These are phyloP conservation scores for Montipora foliosa DNA, from an alignment of 64 coral and sea anemone species.

Conservation along the genomic window DNA sequence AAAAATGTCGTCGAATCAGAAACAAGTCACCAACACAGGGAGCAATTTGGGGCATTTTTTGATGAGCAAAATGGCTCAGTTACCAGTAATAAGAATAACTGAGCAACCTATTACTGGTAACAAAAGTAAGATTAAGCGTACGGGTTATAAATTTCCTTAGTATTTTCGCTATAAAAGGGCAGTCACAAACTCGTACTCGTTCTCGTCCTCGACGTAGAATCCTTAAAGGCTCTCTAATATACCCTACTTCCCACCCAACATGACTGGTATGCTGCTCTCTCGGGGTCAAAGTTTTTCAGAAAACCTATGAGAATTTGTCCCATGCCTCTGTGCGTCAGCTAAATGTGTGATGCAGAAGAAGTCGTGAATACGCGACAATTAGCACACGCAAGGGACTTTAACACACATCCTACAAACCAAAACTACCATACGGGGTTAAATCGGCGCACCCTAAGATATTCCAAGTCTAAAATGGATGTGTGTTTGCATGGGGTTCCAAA, in stretches of 20 bases:
- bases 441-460: conserved; percentile 52
- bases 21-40: too few species aligned
- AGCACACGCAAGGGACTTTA: conserved; percentile 52
- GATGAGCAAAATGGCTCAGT: too few species aligned
- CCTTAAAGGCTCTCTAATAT: conserved; percentile 7
- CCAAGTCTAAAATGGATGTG: conserved; percentile 67
- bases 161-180: too few species aligned
- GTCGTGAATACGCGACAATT: conserved; percentile 33
- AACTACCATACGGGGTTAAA: conserved; percentile 65
- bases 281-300: conserved; percentile 53
- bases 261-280: conserved; percentile 51
- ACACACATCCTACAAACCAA: conserved; percentile 40
- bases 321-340: conserved; percentile 61
- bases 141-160: too few species aligned
- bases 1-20: too few species aligned
- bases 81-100: too few species aligned
- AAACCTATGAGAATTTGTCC: conserved; percentile 56
- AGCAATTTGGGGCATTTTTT: too few species aligned
- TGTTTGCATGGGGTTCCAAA: conserved; percentile 53
- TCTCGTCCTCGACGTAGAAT: too few species aligned
- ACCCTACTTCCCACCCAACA: conserved; percentile 62
- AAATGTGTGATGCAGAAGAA: conserved; percentile 49
- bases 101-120: too few species aligned
- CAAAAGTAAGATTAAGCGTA: too few species aligned
- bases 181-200: too few species aligned